Conservation (phyloP, 2,888 invertebrate species). For the Itoplectis maculator region DNA sequence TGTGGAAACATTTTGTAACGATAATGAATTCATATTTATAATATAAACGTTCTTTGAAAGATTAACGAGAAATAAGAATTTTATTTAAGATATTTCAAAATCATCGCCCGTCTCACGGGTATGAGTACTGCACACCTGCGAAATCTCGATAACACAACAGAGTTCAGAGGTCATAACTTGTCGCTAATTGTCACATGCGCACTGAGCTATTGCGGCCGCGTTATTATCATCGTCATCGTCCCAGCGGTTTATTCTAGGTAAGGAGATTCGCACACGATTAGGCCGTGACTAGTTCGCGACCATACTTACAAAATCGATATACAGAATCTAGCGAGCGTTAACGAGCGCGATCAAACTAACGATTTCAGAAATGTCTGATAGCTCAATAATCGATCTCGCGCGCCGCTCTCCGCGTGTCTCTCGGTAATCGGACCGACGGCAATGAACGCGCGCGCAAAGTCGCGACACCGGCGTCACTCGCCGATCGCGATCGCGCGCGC, state of each 20-base stretch:
- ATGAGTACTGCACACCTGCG: slow-evolving; percentile 25
- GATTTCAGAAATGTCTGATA: slow-evolving; percentile 67
- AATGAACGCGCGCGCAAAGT: slow-evolving; percentile 45
- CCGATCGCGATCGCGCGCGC: slow-evolving; percentile 53
- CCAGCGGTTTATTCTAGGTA: slow-evolving; percentile 37
- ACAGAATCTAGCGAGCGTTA: slow-evolving; percentile 26
- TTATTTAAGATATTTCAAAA: background rate
- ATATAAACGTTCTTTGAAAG: background rate
- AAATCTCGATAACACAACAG: background rate
- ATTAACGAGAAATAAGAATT: background rate
- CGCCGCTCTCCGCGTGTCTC: slow-evolving; percentile 14
- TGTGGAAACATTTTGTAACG: background rate
- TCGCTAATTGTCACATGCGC: slow-evolving; percentile 61
- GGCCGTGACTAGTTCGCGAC: slow-evolving; percentile 54
- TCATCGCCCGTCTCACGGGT: background rate
- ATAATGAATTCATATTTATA: background rate
- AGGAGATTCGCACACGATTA: slow-evolving; percentile 62
- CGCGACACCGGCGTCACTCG: slow-evolving; percentile 45
- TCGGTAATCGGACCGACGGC: slow-evolving; percentile 46
- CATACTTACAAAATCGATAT: background rate
- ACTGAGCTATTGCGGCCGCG: slow-evolving; percentile 6
- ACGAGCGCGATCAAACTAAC: slow-evolving; percentile 56
- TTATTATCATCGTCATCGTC: slow-evolving; percentile 42
- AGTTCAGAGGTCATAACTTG: slow-evolving; percentile 59
- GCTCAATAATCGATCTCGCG: slow-evolving; percentile 66